Base-by-base conservation (phyloP, 2,113 vertebrate genomes). In the Leptodactylus fuscus region DNA sequence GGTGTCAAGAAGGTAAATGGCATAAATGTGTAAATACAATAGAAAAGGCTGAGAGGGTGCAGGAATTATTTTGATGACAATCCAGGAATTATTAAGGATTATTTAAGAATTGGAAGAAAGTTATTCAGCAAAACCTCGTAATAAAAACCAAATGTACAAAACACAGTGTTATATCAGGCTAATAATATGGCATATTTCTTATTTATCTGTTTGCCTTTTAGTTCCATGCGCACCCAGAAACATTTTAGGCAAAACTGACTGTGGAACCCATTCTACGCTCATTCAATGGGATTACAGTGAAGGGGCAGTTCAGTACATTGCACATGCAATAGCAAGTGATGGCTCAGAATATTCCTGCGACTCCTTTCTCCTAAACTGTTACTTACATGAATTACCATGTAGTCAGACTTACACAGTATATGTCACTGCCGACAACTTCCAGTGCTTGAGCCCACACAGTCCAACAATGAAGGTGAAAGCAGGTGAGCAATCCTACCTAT, bases 381-480 rank as follows among this genome's bases (percentile, higher is more conserved):
- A 53, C 11, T 88, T 96, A 3, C 12, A 4, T 0, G 89, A 88
- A 27, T 87, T 96, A 27, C 86, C 41, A n/a, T 96, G 95, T 80
- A 89, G 92, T 87, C 91, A 92, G 32, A 89, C 67, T 34, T 95
- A 94, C 89, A 88, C 65, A 0, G 88, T 88, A 11, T 88, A 65
- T 41, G 90, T 93, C 70, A 88, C 90, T 0, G 88, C 93, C 41
- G 88, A 91, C 87, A 94, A 94, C 89, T 81, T 88, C 16, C 10
- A 79, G 38, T 96, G 94, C 90, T 93, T 94, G 89, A 95, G 94
- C 87, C 87, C 92, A 0, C 22, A 85, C n/a, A 95, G 94, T 16
- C 36, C 87, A 5, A 62, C 0, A 6, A 15, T 94, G 77, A 77
- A 74, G 77, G 80, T 91, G n/a, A 87, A 92, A 29, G 93, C 95